Percentiles rank a stretch among this genome's conserved stretches.
These are phyloP conservation scores for Brachionus sp. DNA, from an alignment of 1,140 invertebrate species.

Conservation along the genomic window DNA sequence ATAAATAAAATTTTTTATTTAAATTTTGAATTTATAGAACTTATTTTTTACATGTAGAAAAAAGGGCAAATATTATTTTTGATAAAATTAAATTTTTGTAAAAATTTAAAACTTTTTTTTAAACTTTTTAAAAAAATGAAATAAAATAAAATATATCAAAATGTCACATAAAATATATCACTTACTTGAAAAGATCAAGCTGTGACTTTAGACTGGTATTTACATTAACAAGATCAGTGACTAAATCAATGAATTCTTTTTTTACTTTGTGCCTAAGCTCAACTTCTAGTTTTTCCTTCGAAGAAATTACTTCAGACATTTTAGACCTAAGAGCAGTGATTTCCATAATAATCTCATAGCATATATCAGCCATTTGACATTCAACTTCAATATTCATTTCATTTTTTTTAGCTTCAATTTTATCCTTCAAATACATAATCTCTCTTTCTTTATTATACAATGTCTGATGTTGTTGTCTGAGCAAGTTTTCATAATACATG, in stretches of 20 bases:
- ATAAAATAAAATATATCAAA: background rate
- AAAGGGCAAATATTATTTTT: too few relatives aligned
- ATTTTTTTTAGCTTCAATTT: slow-evolving; percentile 50
- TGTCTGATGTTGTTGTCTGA: slow-evolving; percentile 54
- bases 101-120: too few relatives aligned
- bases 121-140: background rate
- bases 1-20: too few relatives aligned
- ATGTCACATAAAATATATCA: too few relatives aligned
- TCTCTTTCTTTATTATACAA: slow-evolving; percentile 54
- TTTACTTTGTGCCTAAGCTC: slow-evolving; percentile 54
- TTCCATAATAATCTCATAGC: slow-evolving; percentile 56
- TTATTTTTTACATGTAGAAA: too few relatives aligned
- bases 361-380: slow-evolving; percentile 54
- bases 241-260: slow-evolving; percentile 56
- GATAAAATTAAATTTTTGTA: too few relatives aligned
- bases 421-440: slow-evolving; percentile 52
- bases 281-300: slow-evolving; percentile 52
- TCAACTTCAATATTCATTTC: slow-evolving; percentile 55
- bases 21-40: too few relatives aligned
- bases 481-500: slow-evolving; percentile 58
- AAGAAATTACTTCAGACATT: slow-evolving; percentile 55
- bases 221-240: slow-evolving; percentile 54
- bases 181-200: slow-evolving; percentile 57
- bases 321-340: slow-evolving; percentile 57
- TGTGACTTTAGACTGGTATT: slow-evolving; percentile 53